These are phyloP conservation scores for Pristis pectinata DNA, from an alignment of 2,797 vertebrate species.

Conservation along the genomic window DNA sequence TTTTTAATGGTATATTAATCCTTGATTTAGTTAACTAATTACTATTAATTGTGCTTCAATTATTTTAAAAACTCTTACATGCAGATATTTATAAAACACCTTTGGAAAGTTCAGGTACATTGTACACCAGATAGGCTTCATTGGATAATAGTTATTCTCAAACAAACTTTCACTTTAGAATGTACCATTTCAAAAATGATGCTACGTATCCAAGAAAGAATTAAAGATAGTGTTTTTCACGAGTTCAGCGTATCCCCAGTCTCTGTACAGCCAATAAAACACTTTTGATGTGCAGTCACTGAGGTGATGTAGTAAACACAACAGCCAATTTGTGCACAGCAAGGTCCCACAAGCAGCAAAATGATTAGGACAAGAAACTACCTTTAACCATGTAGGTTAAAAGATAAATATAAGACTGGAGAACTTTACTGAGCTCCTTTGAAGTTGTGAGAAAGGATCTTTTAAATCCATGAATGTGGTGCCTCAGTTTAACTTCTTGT, in stretches of 20 bases:
- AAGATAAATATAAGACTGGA: too few relatives aligned
- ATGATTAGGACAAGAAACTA: too few relatives aligned
- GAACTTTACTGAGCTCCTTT: not conserved
- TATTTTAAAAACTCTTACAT: not conserved
- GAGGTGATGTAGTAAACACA: too few relatives aligned
- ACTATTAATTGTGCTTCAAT: not conserved
- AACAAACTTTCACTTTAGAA: not conserved
- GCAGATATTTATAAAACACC: not conserved
- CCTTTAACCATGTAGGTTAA: too few relatives aligned
- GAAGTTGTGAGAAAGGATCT: too few relatives aligned
- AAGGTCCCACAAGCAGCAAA: too few relatives aligned
- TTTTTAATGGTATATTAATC: not conserved
- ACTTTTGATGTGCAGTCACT: too few relatives aligned
- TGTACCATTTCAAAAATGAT: not conserved
- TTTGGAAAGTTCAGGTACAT: not conserved
- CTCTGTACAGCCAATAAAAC: not conserved
- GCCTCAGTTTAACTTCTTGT: not conserved
- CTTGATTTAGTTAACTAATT: not conserved
- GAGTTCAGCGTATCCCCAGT: not conserved
- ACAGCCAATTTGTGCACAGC: too few relatives aligned
- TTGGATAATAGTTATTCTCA: not conserved
- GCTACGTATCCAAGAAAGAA: not conserved
- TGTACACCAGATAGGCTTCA: not conserved
- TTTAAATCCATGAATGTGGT: too few relatives aligned
- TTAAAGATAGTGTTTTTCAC: not conserved